A percentile compares a stretch with the other conserved stretches of the same genome.
Evolutionary conservation across 2,113 vertebrate species (phyloP).

Genomic region (Calcarius ornatus): DNA sequence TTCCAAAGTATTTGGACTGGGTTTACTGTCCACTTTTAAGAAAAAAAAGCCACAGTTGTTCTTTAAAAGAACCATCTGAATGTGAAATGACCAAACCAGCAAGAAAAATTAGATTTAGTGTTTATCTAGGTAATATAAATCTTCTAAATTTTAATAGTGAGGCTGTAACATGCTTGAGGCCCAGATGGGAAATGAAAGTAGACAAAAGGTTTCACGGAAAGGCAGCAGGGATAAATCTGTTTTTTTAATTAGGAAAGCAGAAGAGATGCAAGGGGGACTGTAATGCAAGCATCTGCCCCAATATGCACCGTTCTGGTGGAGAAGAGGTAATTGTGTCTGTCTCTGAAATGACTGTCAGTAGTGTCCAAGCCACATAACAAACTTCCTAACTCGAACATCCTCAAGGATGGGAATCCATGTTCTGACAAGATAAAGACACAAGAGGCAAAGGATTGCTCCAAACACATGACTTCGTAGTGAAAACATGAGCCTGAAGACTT

Average conservation of each 20-base stretch:
- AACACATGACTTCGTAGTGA: fast-evolving
- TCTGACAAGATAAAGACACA: background rate
- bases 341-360: background rate
- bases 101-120: constrained; percentile 31
- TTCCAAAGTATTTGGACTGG: background rate
- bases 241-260: constrained; percentile 19
- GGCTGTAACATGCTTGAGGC: constrained; percentile 32
- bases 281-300: constrained; percentile 29
- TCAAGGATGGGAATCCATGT: background rate
- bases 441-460: background rate
- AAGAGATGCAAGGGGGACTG: background rate
- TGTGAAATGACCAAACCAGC: background rate
- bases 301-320: background rate
- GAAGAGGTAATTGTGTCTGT: background rate
- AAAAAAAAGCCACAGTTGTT: background rate
- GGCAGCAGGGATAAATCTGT: constrained; percentile 5
- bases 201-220: constrained; percentile 57
- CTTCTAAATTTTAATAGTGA: constrained; percentile 30
- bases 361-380: background rate
- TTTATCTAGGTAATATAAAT: constrained; percentile 43
- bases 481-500: background rate
- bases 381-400: background rate
- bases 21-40: background rate
- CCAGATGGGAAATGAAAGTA: constrained; percentile 51
- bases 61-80: constrained; percentile 30